A percentile compares a stretch with the other conserved stretches of the same genome.
Conservation (phyloP, 1,140 invertebrate genomes). For the Calliopsis andreniformis region DNA sequence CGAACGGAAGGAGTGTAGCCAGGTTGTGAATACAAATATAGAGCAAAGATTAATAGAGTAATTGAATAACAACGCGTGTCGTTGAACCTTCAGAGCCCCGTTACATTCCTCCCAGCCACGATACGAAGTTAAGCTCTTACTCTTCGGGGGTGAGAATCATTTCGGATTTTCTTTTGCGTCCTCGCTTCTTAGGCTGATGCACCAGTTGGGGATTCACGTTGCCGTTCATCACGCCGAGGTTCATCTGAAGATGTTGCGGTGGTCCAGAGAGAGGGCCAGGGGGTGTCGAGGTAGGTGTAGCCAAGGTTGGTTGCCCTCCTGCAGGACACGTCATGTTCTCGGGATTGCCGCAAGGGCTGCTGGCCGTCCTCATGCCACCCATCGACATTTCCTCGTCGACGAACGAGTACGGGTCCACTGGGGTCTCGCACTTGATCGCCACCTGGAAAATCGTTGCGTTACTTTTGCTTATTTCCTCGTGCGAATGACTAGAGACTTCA, state of each 20-base stretch:
- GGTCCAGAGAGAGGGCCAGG: constrained; percentile 70
- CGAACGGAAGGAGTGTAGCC: no score
- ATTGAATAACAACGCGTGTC: no score
- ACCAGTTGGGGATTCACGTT: constrained; percentile 82
- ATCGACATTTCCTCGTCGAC: constrained; percentile 87
- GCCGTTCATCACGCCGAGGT: constrained; percentile 77
- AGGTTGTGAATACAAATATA: no score
- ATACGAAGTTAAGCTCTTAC: constrained; percentile 65
- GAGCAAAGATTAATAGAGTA: no score
- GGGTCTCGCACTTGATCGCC: constrained; percentile 85
- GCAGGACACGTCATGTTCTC: constrained; percentile 74
- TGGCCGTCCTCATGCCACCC: constrained; percentile 76
- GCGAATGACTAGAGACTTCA: no score
- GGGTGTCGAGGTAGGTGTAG: constrained; percentile 74
- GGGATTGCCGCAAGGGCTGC: constrained; percentile 72
- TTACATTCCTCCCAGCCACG: no score
- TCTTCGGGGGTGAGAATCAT: constrained; percentile 82
- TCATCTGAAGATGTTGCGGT: constrained; percentile 76
- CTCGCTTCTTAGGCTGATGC: constrained; percentile 89
- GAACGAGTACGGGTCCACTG: constrained; percentile 90
- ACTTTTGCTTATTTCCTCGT: no score
- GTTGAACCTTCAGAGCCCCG: no score
- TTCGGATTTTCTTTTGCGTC: constrained; percentile 89
- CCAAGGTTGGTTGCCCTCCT: constrained; percentile 72
- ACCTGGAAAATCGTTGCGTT: constrained; percentile 64